A percentile compares a stretch with the other conserved stretches of the same genome.
Conservation (phyloP, 92 coral and sea anemone species). For the Ricordea florida region DNA sequence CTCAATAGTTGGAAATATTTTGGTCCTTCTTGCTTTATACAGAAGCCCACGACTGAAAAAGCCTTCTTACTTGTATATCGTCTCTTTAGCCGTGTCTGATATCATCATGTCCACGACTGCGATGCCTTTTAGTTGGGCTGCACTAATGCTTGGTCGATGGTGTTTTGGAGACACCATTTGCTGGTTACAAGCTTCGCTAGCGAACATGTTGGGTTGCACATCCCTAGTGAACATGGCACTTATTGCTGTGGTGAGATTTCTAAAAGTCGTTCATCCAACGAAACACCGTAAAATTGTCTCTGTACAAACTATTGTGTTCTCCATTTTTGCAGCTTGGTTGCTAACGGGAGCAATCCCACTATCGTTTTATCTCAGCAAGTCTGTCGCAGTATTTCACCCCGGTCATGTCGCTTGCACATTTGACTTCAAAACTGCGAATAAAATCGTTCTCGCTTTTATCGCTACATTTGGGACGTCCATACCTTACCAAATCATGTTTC, state of each 20-base stretch:
- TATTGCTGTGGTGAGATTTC: constrained; percentile 47
- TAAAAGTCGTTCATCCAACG: constrained; percentile 37
- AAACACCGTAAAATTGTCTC: constrained; percentile 32
- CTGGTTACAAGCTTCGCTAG: constrained; percentile 46
- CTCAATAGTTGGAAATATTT: constrained; percentile 32
- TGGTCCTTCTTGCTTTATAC: constrained; percentile 40
- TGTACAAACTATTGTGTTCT: constrained; percentile 9
- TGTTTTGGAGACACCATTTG: constrained; percentile 27
- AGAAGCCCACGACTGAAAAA: constrained; percentile 39
- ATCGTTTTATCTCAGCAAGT: neutral
- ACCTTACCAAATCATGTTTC: constrained; percentile 30
- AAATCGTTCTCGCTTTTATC: constrained; percentile 13
- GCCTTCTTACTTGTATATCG: constrained; percentile 38
- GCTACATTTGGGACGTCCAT: constrained; percentile 13
- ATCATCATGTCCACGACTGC: constrained; percentile 19
- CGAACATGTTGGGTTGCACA: constrained; percentile 32
- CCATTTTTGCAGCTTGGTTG: constrained; percentile 31
- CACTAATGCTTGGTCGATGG: constrained; percentile 40
- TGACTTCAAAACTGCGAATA: constrained; percentile 29
- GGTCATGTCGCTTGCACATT: constrained; percentile 44
- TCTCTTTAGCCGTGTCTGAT: constrained; percentile 37
- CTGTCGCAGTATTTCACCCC: constrained; percentile 32
- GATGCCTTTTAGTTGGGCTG: constrained; percentile 32
- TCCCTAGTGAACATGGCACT: constrained; percentile 30
- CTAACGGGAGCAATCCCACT: constrained; percentile 3